Evolutionary conservation across 2,888 invertebrate species (phyloP).

Genomic region (Halictus quadricinctus): DNA sequence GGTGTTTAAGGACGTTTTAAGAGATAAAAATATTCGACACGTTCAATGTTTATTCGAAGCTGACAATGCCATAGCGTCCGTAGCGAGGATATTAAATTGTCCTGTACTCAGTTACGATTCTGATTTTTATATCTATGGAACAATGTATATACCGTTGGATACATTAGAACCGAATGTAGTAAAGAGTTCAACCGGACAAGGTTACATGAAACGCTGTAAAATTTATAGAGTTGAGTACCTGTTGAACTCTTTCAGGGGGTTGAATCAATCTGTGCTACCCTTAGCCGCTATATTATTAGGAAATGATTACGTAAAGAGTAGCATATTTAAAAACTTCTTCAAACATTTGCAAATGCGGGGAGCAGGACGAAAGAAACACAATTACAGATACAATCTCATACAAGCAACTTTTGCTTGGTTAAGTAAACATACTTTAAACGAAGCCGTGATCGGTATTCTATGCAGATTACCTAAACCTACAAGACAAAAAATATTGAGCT

Average conservation of each 20-base stretch:
- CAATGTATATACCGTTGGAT: constrained; percentile 91
- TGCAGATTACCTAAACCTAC: constrained; percentile 85
- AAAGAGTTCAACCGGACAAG: constrained; percentile 65
- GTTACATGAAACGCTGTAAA: constrained; percentile 86
- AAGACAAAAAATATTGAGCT: constrained; percentile 83
- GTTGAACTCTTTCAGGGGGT: constrained; percentile 86
- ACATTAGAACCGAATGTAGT: constrained; percentile 84
- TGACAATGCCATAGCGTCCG: constrained; percentile 92
- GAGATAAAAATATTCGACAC: constrained; percentile 86
- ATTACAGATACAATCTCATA: constrained; percentile 88
- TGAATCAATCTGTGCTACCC: constrained; percentile 88
- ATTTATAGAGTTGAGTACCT: constrained; percentile 89
- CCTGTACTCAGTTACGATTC: constrained; percentile 97
- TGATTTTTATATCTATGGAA: constrained; percentile 95
- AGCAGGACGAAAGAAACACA: constrained; percentile 82
- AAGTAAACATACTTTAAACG: constrained; percentile 87
- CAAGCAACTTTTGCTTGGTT: constrained; percentile 90
- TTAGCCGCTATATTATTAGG: constrained; percentile 92
- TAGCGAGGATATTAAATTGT: constrained; percentile 90
- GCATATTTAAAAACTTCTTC: constrained; percentile 88
- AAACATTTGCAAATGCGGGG: constrained; percentile 84
- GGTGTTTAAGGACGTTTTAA: constrained; percentile 88
- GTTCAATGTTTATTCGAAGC: constrained; percentile 94
- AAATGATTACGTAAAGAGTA: constrained; percentile 92
- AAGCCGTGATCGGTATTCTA: constrained; percentile 88